Base-by-base conservation (phyloP, 2,888 invertebrate species). In the Alloplasta piceator region DNA sequence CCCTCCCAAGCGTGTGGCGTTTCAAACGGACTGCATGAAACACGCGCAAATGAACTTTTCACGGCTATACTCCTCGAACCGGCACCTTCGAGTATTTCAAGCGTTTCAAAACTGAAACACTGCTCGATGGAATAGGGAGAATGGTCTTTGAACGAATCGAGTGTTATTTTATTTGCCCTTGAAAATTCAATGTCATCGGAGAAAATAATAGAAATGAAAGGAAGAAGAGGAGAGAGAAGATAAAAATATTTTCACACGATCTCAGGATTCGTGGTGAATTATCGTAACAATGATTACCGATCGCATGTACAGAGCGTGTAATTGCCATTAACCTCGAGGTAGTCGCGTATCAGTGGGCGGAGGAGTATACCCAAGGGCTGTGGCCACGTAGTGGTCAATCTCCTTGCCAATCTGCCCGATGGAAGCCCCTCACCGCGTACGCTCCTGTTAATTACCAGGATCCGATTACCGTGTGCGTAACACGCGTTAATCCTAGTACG, bases 381-480 rank as follows among this genome's bases (percentile, higher is more conserved):
- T 67, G 78, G 71, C 71, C 67, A 78, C 81, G 71, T 56, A 78
- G 78, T 81, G 81, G 81, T 81, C 81, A 81, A 81, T 81, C 81
- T 81, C 81, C 81, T 81, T 81, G 81, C 81, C 81, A 81, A 81
- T 81, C 81, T 78, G 74, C 63, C 70, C 72, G 64, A 58, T 3
- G 14, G 5, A 12, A 12, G 48, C 66, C 73, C 66, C 71, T 81
- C 81, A 78, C 78, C 81, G 74, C 81, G 78, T 71, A 56, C 81
- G 60, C 74, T 78, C 70, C 79, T 78, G 74, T 86, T 86, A 87
- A 87, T 87, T 86, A 84, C 82, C 55, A 71, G 71, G 82, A 86
- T 85, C 82, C 83, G 81, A 84, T 87, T 86, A 85, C 80, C 80
- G 84, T 79, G 83, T 83, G 83, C 83, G 82, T 86, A 79, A 73